Evolutionary conservation across 1,140 invertebrate genomes (phyloP).

Genomic region (Proctacanthus coquilletti): DNA sequence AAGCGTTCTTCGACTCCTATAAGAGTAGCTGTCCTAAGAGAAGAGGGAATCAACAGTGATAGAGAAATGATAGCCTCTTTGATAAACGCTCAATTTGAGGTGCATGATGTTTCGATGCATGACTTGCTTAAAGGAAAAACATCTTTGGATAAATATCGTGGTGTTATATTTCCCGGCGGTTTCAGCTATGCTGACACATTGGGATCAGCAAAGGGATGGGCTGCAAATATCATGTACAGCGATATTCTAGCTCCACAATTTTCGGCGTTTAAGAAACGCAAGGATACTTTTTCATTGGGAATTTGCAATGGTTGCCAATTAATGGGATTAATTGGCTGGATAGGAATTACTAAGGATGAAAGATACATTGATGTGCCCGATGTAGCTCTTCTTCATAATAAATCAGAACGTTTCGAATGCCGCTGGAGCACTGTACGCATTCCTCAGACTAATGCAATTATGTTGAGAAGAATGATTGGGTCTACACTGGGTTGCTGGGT

Average conservation of each 20-base stretch:
- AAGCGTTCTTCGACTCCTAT: slow-evolving; percentile 30
- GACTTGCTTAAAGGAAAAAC: slow-evolving; percentile 58
- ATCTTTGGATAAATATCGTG: slow-evolving; percentile 64
- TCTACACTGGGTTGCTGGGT: slow-evolving; percentile 84
- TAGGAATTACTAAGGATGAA: slow-evolving; percentile 33
- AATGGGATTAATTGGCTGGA: slow-evolving; percentile 74
- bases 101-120: slow-evolving; percentile 84
- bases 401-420: slow-evolving; percentile 79
- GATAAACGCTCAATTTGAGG: slow-evolving; percentile 80
- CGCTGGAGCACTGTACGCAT: slow-evolving; percentile 77
- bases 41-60: slow-evolving; percentile 96
- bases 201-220: slow-evolving; percentile 96
- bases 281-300: slow-evolving; percentile 86
- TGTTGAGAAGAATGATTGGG: slow-evolving; percentile 75
- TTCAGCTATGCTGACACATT: slow-evolving; percentile 97
- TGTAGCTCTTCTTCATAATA: slow-evolving; percentile 70
- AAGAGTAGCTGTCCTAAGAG: slow-evolving; percentile 77
- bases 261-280: slow-evolving; percentile 47
- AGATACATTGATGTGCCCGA: slow-evolving; percentile 33
- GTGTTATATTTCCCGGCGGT: slow-evolving; percentile 88
- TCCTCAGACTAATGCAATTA: slow-evolving; percentile 50
- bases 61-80: slow-evolving; percentile 93
- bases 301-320: slow-evolving; percentile 97
- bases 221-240: slow-evolving; percentile 71
- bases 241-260: slow-evolving; percentile 51